Evolutionary conservation across 2,113 vertebrate genomes (phyloP).

Genomic region (Emydocephalus ijimae): DNA sequence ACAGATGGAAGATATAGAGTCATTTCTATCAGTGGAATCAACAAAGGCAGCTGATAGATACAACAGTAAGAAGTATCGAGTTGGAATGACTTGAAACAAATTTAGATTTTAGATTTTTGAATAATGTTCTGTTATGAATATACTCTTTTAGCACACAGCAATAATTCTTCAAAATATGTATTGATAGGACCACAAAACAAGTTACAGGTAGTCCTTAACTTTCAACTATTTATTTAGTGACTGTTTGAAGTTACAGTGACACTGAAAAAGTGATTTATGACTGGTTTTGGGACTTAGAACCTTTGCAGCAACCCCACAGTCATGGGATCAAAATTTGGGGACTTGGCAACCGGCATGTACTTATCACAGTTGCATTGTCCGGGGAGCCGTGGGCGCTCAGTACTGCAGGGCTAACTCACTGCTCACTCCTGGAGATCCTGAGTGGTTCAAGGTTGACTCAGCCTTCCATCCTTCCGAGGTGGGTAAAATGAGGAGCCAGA

Average conservation of each 20-base stretch:
- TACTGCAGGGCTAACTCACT: too few species aligned
- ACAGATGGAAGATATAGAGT: neutral
- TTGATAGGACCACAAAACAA: neutral
- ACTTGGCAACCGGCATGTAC: neutral
- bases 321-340: neutral
- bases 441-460: too few species aligned
- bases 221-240: neutral
- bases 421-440: too few species aligned
- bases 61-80: neutral
- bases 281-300: neutral
- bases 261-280: neutral
- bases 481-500: too few species aligned
- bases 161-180: neutral
- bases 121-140: neutral
- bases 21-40: neutral
- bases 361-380: neutral
- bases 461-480: too few species aligned
- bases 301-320: neutral
- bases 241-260: neutral
- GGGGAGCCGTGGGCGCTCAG: too few species aligned
- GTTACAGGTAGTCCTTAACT: neutral
- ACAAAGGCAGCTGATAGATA: neutral
- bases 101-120: neutral
- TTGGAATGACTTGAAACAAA: neutral
- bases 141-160: neutral